A percentile compares a stretch with the other conserved stretches of the same genome.
These are phyloP conservation scores for Epinotia ramella DNA, from an alignment of 2,888 invertebrate species.

Conservation along the genomic window DNA sequence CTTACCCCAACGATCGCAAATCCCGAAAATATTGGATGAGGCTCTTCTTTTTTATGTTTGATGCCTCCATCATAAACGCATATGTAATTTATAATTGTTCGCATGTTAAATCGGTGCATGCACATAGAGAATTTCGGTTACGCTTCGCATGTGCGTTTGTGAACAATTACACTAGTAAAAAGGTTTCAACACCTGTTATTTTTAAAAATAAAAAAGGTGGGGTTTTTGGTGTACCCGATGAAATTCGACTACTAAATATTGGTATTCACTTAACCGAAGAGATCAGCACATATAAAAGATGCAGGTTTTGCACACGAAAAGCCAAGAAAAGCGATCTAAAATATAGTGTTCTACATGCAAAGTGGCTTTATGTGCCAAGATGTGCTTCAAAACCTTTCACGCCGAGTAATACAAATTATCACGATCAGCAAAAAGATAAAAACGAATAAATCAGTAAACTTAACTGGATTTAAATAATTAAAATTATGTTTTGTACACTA, in stretches of 20 bases:
- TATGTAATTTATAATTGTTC: no score
- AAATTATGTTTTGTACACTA: no score
- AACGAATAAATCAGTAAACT: no score
- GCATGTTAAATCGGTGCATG: no score
- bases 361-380: not conserved
- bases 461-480: no score
- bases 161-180: not conserved
- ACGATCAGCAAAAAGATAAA: no score
- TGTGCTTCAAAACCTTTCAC: slow-evolving; percentile 8
- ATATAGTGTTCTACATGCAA: slow-evolving; percentile 9
- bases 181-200: not conserved
- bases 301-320: slow-evolving; percentile 1
- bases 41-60: no score
- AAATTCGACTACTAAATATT: not conserved
- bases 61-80: no score
- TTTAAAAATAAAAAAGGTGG: slow-evolving; percentile 10
- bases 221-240: slow-evolving; percentile 2
- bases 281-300: slow-evolving; percentile 1
- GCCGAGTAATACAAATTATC: not conserved
- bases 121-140: slow-evolving; percentile 30
- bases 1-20: no score
- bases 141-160: slow-evolving; percentile 1
- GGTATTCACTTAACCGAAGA: slow-evolving; percentile 8
- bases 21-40: no score
- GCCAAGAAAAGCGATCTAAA: not conserved